Percentiles rank a stretch among this genome's conserved stretches.
Evolutionary conservation across 1,140 invertebrate genomes (phyloP).

Genomic region (Mylabris phalerata): DNA sequence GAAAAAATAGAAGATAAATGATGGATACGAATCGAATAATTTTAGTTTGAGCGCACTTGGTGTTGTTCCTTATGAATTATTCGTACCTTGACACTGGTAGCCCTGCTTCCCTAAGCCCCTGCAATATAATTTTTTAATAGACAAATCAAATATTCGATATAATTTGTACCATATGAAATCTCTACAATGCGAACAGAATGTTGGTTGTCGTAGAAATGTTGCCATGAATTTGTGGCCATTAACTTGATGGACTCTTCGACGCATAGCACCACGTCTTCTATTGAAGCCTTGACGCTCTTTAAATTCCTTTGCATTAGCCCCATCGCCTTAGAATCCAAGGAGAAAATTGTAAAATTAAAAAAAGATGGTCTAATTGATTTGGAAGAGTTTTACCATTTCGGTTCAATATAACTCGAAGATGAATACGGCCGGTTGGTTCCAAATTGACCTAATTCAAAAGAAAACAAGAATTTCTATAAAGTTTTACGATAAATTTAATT

Average conservation of each 20-base stretch:
- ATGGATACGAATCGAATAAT: no score
- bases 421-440: slow-evolving; percentile 92
- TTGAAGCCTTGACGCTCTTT: slow-evolving; percentile 92
- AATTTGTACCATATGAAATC: slow-evolving; percentile 93
- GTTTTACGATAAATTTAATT: no score
- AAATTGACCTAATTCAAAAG: slow-evolving; percentile 70
- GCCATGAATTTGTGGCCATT: slow-evolving; percentile 99
- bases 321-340: slow-evolving; percentile 1
- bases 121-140: slow-evolving; percentile 42
- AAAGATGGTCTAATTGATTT: background rate
- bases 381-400: slow-evolving; percentile 20
- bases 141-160: background rate
- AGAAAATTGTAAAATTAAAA: no score
- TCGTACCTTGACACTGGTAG: slow-evolving; percentile 99
- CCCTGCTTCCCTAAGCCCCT: slow-evolving; percentile 98
- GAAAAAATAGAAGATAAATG: no score
- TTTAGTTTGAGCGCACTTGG: no score
- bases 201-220: slow-evolving; percentile 95
- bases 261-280: slow-evolving; percentile 87
- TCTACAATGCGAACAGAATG: slow-evolving; percentile 96
- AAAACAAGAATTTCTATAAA: no score
- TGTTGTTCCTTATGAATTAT: no score
- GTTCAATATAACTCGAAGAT: slow-evolving; percentile 86
- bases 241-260: slow-evolving; percentile 88
- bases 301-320: slow-evolving; percentile 68